phyloP scores from a whole-genome alignment of 1,140 invertebrate genomes.

The Megathymus violae region DNA sequence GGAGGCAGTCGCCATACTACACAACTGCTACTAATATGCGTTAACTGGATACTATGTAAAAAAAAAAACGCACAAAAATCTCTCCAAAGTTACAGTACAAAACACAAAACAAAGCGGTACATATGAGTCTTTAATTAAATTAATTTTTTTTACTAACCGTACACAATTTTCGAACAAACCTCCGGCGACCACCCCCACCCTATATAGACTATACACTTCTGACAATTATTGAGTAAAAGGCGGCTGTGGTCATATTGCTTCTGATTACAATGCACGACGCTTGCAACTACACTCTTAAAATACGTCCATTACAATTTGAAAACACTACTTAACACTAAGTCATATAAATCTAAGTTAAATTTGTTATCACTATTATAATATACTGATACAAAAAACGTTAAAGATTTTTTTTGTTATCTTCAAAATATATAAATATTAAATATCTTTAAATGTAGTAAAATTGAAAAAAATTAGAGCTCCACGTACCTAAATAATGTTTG shows the following conservation, averaged over 20 bases:
- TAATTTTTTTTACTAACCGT: too few relatives aligned
- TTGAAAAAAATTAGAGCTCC: slow-evolving; percentile 46
- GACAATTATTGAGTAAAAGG: slow-evolving; percentile 53
- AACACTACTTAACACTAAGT: slow-evolving; percentile 83
- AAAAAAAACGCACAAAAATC: slow-evolving; percentile 20
- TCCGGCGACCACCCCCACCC: slow-evolving; percentile 26
- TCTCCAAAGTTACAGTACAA: slow-evolving; percentile 12
- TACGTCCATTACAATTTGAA: slow-evolving; percentile 83
- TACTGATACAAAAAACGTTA: slow-evolving; percentile 69
- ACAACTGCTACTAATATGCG: too few relatives aligned
- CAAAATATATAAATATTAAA: slow-evolving; percentile 72
- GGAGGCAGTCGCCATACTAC: slow-evolving; percentile 16
- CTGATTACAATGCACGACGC: slow-evolving; percentile 53
- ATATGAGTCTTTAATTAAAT: too few relatives aligned
- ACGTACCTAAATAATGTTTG: slow-evolving; percentile 24
- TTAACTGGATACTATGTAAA: too few relatives aligned
- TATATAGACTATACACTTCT: slow-evolving; percentile 40
- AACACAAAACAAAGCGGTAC: slow-evolving; percentile 17
- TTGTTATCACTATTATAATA: slow-evolving; percentile 78
- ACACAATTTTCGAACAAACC: too few relatives aligned
- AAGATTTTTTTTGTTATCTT: slow-evolving; percentile 55
- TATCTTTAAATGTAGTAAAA: slow-evolving; percentile 52
- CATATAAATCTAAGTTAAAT: slow-evolving; percentile 77
- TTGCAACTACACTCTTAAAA: slow-evolving; percentile 62
- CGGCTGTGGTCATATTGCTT: slow-evolving; percentile 74